These are phyloP conservation scores for Apteryx mantelli DNA, from an alignment of 2,113 vertebrate species.

Conservation along the genomic window DNA sequence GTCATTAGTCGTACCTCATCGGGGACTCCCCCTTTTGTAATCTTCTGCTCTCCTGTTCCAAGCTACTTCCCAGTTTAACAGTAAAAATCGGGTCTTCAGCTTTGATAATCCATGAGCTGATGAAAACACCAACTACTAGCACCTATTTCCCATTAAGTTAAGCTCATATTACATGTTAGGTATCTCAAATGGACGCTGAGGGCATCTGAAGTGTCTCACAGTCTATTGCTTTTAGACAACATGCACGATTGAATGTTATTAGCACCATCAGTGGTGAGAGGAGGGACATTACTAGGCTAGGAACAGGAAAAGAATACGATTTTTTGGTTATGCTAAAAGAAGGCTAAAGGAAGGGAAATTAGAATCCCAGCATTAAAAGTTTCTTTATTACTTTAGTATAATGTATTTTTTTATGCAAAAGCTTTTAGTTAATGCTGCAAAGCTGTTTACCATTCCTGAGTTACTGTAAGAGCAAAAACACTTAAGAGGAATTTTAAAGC, in stretches of 20 bases:
- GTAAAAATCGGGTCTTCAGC: background rate
- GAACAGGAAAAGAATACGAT: background rate
- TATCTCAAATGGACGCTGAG: too few species aligned
- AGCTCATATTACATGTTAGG: background rate
- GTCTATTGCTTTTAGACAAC: background rate
- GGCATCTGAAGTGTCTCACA: background rate
- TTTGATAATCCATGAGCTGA: background rate
- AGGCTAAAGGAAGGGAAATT: background rate
- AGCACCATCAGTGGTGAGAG: background rate
- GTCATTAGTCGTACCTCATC: background rate
- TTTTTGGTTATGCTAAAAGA: background rate
- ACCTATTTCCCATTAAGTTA: background rate
- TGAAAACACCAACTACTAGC: background rate
- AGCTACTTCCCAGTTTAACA: background rate
- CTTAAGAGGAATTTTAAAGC: background rate
- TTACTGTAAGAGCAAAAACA: background rate
- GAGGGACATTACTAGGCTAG: background rate
- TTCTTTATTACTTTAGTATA: background rate
- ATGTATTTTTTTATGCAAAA: background rate
- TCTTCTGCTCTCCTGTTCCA: background rate
- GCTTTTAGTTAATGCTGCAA: background rate
- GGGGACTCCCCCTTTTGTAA: background rate
- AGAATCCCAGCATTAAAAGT: background rate
- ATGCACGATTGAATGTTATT: too few species aligned
- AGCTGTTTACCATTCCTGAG: background rate